These are phyloP conservation scores for Mormyrops boulengeri DNA, from an alignment of 2,797 vertebrate species.

Conservation along the genomic window DNA sequence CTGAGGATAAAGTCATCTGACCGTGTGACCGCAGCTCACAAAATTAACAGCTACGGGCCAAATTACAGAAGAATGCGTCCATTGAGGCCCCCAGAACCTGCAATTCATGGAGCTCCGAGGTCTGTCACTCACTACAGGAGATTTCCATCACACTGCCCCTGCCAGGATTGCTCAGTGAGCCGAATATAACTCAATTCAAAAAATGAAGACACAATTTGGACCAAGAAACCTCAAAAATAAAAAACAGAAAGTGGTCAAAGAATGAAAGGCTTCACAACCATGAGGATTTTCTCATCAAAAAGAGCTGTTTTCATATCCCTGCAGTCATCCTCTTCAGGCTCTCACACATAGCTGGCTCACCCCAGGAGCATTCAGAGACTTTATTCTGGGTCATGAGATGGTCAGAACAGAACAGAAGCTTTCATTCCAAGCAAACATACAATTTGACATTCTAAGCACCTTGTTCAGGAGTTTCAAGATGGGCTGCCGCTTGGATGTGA, in stretches of 20 bases:
- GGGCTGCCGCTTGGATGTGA: neutral
- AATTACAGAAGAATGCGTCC: neutral
- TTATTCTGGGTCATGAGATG: neutral
- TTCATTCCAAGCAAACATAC: neutral
- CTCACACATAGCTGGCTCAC: neutral
- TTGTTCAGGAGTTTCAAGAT: neutral
- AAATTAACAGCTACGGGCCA: neutral
- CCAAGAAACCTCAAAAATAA: neutral
- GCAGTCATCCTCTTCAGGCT: neutral
- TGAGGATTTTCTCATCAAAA: neutral
- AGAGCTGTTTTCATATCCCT: neutral
- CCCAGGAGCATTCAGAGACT: neutral
- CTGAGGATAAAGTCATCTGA: neutral
- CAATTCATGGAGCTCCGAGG: neutral
- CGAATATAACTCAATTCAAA: neutral
- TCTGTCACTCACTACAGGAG: neutral
- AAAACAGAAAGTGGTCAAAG: neutral
- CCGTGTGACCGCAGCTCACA: neutral
- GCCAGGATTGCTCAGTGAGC: neutral
- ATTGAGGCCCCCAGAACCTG: neutral
- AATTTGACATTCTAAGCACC: slow-evolving; percentile 7
- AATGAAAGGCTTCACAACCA: neutral
- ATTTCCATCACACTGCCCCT: neutral
- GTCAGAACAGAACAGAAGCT: neutral
- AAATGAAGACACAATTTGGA: neutral